Percentiles rank a stretch among this genome's conserved stretches.
phyloP scores from a whole-genome alignment of 2,888 invertebrate genomes.

The Lycocerus yunnanus region DNA sequence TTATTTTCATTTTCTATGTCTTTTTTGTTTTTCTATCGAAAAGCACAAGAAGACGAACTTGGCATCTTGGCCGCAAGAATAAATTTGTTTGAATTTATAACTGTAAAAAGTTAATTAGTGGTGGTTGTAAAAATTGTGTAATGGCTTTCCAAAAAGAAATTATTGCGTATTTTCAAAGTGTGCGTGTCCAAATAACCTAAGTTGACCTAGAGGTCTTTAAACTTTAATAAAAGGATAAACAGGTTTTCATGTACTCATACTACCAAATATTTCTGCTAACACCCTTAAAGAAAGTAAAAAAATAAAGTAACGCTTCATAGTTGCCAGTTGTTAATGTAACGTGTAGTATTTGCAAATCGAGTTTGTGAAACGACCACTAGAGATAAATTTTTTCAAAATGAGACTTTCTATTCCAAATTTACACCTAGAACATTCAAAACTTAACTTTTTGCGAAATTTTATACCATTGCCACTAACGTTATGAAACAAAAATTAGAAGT shows the following conservation, averaged over 20 bases:
- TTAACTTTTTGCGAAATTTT: neutral
- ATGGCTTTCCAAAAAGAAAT: neutral
- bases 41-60: neutral
- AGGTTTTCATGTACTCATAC: conserved; percentile 37
- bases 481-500: neutral
- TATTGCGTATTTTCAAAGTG: conserved; percentile 20
- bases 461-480: neutral
- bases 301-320: conserved; percentile 25
- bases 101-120: neutral
- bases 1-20: neutral
- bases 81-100: neutral
- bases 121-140: neutral
- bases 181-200: conserved; percentile 39
- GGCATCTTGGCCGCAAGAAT: neutral
- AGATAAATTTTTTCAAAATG: neutral
- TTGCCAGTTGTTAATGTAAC: conserved; percentile 9
- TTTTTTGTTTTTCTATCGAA: neutral
- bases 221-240: conserved; percentile 43
- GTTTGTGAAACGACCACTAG: neutral
- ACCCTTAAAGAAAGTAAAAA: conserved; percentile 33
- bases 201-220: conserved; percentile 44
- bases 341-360: neutral
- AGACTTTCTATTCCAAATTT: neutral
- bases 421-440: neutral
- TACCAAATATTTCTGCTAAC: conserved; percentile 36